Percentiles rank a stretch among this genome's conserved stretches.
phyloP scores from a whole-genome alignment of 2,888 invertebrate species.

The Zygogramma bicolorata region DNA sequence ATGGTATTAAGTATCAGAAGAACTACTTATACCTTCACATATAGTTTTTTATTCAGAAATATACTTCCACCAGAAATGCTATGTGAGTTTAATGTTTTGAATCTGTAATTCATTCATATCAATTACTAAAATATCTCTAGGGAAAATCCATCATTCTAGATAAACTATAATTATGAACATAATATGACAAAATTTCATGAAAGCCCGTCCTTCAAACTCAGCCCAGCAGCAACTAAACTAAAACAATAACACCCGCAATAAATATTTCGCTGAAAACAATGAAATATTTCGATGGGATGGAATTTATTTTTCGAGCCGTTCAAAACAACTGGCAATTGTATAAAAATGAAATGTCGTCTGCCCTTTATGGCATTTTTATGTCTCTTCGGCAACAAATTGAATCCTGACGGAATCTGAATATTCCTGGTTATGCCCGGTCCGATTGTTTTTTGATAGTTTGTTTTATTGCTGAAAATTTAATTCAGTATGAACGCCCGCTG shows the following conservation, averaged over 20 bases:
- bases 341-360: constrained; percentile 34
- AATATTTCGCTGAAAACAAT: background rate
- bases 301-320: constrained; percentile 33
- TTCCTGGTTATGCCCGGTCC: constrained; percentile 22
- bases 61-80: too few species aligned
- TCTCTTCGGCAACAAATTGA: constrained; percentile 38
- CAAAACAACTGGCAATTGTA: constrained; percentile 29
- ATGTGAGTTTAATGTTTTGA: too few species aligned
- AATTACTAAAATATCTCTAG: background rate
- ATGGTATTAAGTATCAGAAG: too few species aligned
- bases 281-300: constrained; percentile 18
- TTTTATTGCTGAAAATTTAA: constrained; percentile 17
- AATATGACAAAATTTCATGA: too few species aligned
- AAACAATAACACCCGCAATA: background rate
- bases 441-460: constrained; percentile 14
- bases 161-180: too few species aligned
- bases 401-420: constrained; percentile 30
- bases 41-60: too few species aligned
- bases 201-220: too few species aligned
- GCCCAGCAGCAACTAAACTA: too few species aligned
- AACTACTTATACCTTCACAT: too few species aligned
- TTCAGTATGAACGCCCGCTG: constrained; percentile 22
- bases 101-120: too few species aligned
- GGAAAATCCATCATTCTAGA: too few species aligned
- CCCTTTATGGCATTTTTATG: constrained; percentile 31